Evolutionary conservation across 2,797 vertebrate genomes (phyloP).

Genomic region (Clarias laeviceps): DNA sequence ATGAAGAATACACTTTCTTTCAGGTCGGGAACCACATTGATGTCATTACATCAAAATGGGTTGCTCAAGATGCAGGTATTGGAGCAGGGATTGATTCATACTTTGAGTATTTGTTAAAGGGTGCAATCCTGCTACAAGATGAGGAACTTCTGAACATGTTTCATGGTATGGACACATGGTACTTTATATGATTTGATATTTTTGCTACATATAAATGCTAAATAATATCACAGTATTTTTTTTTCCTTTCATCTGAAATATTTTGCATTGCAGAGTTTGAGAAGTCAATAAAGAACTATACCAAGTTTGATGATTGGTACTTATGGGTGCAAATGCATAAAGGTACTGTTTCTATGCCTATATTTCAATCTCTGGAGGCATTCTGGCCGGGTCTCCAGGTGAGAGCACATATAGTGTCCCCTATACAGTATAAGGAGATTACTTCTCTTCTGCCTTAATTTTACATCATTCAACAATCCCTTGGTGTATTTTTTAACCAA

Average conservation of each 20-base stretch:
- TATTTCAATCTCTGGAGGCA: conserved; percentile 96
- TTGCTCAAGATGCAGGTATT: conserved; percentile 94
- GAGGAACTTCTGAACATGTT: conserved; percentile 92
- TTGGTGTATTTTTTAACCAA: neutral
- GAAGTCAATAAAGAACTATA: conserved; percentile 92
- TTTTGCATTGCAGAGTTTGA: conserved; percentile 81
- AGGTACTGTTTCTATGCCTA: conserved; percentile 94
- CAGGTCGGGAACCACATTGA: conserved; percentile 98
- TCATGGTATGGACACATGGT: conserved; percentile 72
- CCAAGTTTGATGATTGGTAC: conserved; percentile 97
- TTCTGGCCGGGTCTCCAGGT: conserved; percentile 98
- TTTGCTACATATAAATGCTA: neutral
- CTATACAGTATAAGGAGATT: neutral
- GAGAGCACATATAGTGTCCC: conserved; percentile 46
- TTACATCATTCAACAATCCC: neutral
- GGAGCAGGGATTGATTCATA: conserved; percentile 96
- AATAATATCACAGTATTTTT: neutral
- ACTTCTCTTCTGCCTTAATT: neutral
- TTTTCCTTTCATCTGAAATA: neutral
- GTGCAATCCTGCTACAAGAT: conserved; percentile 92
- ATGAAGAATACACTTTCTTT: neutral
- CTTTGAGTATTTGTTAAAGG: conserved; percentile 96
- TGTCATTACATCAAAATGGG: conserved; percentile 91
- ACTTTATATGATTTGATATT: neutral
- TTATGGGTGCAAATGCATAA: conserved; percentile 99